A percentile compares a stretch with the other conserved stretches of the same genome.
Evolutionary conservation across 2,888 invertebrate species (phyloP).

Genomic region (Hecatera dysodea): DNA sequence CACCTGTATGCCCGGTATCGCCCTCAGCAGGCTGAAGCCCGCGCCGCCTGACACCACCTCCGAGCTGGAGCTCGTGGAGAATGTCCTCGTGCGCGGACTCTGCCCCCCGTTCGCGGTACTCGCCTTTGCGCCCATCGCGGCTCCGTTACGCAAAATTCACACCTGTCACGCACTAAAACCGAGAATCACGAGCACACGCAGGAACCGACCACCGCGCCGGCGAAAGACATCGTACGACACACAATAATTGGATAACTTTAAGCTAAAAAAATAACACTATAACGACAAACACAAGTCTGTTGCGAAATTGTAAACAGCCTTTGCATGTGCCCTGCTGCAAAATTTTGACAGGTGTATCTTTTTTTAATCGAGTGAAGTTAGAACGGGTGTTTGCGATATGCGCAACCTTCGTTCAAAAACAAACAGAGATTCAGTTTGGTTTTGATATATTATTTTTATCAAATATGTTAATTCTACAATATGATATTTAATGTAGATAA

Average conservation of each 20-base stretch:
- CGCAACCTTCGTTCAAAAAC: slow-evolving; percentile 70
- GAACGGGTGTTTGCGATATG: slow-evolving; percentile 64
- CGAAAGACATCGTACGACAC: slow-evolving; percentile 88
- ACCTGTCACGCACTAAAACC: slow-evolving; percentile 81
- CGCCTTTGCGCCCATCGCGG: slow-evolving; percentile 95
- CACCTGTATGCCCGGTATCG: slow-evolving; percentile 93
- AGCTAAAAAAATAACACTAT: slow-evolving; percentile 76
- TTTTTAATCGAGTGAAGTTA: slow-evolving; percentile 71
- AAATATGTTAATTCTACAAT: neutral
- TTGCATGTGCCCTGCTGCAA: slow-evolving; percentile 89
- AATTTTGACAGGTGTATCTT: slow-evolving; percentile 87
- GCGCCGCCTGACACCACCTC: slow-evolving; percentile 91
- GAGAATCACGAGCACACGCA: slow-evolving; percentile 86
- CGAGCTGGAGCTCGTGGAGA: slow-evolving; percentile 94
- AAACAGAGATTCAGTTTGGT: neutral
- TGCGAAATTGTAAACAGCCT: slow-evolving; percentile 89
- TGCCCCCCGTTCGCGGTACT: slow-evolving; percentile 95
- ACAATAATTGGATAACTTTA: slow-evolving; percentile 70
- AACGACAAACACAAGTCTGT: slow-evolving; percentile 82
- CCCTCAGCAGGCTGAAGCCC: slow-evolving; percentile 93
- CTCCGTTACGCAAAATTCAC: slow-evolving; percentile 89
- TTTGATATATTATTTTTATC: neutral
- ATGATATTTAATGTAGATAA: neutral
- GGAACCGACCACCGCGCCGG: slow-evolving; percentile 84
- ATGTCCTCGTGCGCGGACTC: slow-evolving; percentile 94